Conservation (phyloP, 2,888 invertebrate species). For the Cryptus viduatorius region DNA sequence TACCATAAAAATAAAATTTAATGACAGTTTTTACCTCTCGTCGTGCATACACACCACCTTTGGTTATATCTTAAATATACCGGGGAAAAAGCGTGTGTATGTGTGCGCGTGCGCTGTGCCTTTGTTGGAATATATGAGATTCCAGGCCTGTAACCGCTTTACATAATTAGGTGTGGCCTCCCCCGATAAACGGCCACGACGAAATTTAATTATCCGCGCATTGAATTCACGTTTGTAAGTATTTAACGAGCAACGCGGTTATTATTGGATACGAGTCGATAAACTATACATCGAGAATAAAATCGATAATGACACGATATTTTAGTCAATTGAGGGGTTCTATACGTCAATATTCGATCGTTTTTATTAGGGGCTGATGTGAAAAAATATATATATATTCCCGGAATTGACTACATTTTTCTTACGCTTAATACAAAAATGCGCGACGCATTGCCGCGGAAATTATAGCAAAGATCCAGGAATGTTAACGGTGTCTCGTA, state of each 20-base stretch:
- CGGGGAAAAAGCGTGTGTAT: not conserved
- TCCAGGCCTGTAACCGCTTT: conserved; percentile 15
- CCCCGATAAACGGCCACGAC: conserved; percentile 31
- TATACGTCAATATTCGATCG: too few relatives aligned
- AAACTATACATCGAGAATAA: not conserved
- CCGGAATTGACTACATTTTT: not conserved
- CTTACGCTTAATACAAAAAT: not conserved
- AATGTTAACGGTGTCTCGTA: conserved; percentile 58
- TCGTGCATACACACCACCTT: not conserved
- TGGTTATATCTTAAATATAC: conserved; percentile 36
- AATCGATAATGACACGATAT: too few relatives aligned
- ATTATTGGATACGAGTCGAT: not conserved
- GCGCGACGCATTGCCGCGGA: conserved; percentile 9
- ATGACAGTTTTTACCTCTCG: conserved; percentile 25
- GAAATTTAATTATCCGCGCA: conserved; percentile 55
- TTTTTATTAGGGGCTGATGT: too few relatives aligned
- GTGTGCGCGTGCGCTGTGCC: conserved; percentile 40
- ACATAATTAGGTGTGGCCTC: conserved; percentile 44
- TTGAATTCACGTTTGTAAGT: not conserved
- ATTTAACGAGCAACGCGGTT: not conserved
- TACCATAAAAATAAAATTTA: conserved; percentile 56
- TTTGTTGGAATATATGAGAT: conserved; percentile 52
- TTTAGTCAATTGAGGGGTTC: too few relatives aligned
- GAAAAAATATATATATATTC: not conserved
- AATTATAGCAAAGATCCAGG: conserved; percentile 38